phyloP scores from a whole-genome alignment of 35 echinoderm and acorn worm species.

The Strongylocentrotus purpuratus region DNA sequence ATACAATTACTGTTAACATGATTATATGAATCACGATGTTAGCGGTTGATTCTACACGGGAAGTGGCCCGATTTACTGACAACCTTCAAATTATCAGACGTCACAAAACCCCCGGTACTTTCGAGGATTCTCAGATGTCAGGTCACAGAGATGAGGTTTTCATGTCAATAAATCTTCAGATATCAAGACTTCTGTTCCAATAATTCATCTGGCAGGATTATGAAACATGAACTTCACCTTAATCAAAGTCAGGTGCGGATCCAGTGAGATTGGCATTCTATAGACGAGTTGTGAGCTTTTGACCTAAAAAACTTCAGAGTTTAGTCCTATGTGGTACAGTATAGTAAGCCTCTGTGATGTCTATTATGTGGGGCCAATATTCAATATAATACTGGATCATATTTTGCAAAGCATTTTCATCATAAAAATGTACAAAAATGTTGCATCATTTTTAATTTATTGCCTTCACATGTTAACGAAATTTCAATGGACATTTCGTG shows the following conservation, averaged over 20 bases:
- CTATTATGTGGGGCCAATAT: too few relatives aligned
- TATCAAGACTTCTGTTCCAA: neutral
- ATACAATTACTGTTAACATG: neutral
- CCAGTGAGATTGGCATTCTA: neutral
- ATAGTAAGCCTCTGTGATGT: too few relatives aligned
- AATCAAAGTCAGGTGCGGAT: neutral
- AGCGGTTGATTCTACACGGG: neutral
- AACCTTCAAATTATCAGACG: neutral
- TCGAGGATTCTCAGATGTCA: constrained; percentile 1
- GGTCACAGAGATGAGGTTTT: neutral
- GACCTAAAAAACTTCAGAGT: neutral
- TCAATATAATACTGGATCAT: too few relatives aligned
- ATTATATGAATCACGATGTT: neutral
- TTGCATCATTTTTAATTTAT: too few relatives aligned
- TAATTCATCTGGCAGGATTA: neutral
- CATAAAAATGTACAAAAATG: too few relatives aligned
- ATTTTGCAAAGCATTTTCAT: too few relatives aligned
- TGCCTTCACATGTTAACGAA: too few relatives aligned
- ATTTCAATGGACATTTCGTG: too few relatives aligned
- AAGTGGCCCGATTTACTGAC: neutral
- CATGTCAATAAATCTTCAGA: neutral
- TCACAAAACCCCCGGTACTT: neutral
- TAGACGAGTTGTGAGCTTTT: neutral
- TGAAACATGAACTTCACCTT: neutral
- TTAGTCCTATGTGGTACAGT: neutral